phyloP scores from a whole-genome alignment of 35 echinoderm and acorn worm species.

The Anneissia japonica region DNA sequence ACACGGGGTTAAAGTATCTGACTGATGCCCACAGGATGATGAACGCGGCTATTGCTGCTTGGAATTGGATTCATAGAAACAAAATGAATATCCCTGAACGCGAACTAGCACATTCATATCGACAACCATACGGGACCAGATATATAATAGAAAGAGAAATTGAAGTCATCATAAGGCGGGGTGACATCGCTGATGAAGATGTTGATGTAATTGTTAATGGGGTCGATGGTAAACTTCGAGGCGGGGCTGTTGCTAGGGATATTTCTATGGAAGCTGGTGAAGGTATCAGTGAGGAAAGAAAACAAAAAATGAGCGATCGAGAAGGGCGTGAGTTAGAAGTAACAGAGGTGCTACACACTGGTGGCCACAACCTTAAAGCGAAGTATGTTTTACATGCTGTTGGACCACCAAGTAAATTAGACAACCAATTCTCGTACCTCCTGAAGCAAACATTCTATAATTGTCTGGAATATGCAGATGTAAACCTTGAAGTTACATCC shows the following conservation, averaged over 20 bases:
- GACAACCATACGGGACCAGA: too few relatives aligned
- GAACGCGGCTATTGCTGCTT: too few relatives aligned
- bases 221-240: slow-evolving; percentile 2
- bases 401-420: neutral
- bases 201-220: slow-evolving; percentile 26
- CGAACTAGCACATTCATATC: too few relatives aligned
- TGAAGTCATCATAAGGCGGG: neutral
- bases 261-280: slow-evolving; percentile 2
- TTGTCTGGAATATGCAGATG: neutral
- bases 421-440: neutral
- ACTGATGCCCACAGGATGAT: too few relatives aligned
- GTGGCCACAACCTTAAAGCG: neutral
- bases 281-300: neutral
- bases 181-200: slow-evolving; percentile 1
- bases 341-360: neutral
- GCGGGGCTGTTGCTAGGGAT: slow-evolving; percentile 20
- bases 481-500: neutral
- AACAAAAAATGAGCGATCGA: neutral
- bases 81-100: too few relatives aligned
- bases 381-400: neutral
- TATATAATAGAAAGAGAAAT: neutral
- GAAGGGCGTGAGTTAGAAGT: neutral
- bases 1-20: too few relatives aligned
- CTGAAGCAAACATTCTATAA: neutral
- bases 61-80: too few relatives aligned